Percentiles rank a stretch among this genome's conserved stretches.
These are phyloP conservation scores for Drosophila lacteicornis DNA, from an alignment of 1,140 invertebrate genomes.

Conservation along the genomic window DNA sequence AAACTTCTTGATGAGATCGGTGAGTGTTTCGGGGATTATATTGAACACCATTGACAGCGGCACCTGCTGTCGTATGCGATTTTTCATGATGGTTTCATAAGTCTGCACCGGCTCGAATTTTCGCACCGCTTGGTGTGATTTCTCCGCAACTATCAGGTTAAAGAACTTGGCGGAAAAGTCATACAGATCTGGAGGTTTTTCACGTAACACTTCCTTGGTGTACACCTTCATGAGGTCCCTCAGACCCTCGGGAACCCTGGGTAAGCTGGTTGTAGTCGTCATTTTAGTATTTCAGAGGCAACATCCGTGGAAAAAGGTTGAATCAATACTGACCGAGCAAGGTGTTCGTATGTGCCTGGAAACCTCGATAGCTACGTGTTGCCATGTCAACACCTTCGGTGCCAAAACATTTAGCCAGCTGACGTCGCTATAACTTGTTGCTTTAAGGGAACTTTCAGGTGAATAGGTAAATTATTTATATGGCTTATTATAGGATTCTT, in stretches of 20 bases:
- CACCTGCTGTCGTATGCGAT: slow-evolving; percentile 57
- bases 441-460: not conserved
- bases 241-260: slow-evolving; percentile 85
- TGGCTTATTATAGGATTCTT: slow-evolving; percentile 13
- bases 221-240: slow-evolving; percentile 86
- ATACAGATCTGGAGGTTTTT: slow-evolving; percentile 86
- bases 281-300: slow-evolving; percentile 49
- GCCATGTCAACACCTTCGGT: slow-evolving; percentile 60
- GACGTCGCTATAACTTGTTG: slow-evolving; percentile 39
- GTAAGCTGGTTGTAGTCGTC: slow-evolving; percentile 66
- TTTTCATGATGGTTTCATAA: slow-evolving; percentile 70
- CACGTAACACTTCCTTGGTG: slow-evolving; percentile 86
- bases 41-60: slow-evolving; percentile 79
- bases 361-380: slow-evolving; percentile 49
- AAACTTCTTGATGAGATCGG: slow-evolving; percentile 86
- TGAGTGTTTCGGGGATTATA: slow-evolving; percentile 86
- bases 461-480: not conserved
- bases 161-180: slow-evolving; percentile 85
- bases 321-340: slow-evolving; percentile 70
- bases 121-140: slow-evolving; percentile 59
- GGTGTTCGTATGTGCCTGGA: slow-evolving; percentile 34
- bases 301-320: slow-evolving; percentile 49
- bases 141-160: slow-evolving; percentile 81
- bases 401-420: slow-evolving; percentile 58
- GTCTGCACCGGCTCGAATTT: slow-evolving; percentile 63